These are phyloP conservation scores for Oryzias celebensis DNA, from an alignment of 2,113 vertebrate species.

Conservation along the genomic window DNA sequence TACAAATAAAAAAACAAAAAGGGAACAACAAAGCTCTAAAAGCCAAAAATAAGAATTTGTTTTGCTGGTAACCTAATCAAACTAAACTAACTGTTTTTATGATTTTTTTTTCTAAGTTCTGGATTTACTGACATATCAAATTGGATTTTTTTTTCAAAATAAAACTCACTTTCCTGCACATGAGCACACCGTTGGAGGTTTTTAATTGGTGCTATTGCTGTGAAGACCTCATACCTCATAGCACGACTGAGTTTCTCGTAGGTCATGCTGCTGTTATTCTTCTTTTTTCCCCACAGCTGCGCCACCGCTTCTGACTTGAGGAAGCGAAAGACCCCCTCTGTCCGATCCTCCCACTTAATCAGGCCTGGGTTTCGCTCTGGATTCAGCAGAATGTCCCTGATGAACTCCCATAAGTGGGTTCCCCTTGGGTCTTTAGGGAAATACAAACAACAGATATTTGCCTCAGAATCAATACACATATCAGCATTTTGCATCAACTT, in stretches of 20 bases:
- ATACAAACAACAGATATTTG: neutral
- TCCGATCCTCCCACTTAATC: slow-evolving; percentile 97
- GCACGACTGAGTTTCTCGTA: slow-evolving; percentile 98
- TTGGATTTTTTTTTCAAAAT: too few species aligned
- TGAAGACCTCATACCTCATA: slow-evolving; percentile 84
- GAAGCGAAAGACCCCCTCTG: slow-evolving; percentile 94
- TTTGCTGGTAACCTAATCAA: too few species aligned
- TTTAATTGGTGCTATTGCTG: neutral
- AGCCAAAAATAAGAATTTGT: too few species aligned
- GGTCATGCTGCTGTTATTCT: slow-evolving; percentile 99
- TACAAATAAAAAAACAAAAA: too few species aligned
- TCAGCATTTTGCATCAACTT: fast-evolving
- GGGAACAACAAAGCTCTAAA: too few species aligned
- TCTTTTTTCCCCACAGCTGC: slow-evolving; percentile 97
- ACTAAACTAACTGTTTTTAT: too few species aligned
- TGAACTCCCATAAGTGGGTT: slow-evolving; percentile 98
- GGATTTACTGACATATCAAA: too few species aligned
- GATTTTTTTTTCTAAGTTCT: too few species aligned
- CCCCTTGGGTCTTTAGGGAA: slow-evolving; percentile 84
- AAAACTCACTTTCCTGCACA: neutral
- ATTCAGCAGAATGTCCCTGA: slow-evolving; percentile 93
- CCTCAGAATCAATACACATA: neutral
- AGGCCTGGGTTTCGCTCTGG: slow-evolving; percentile 94
- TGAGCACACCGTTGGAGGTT: neutral
- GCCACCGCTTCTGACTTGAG: slow-evolving; percentile 97